These are phyloP conservation scores for Knipowitschia caucasica DNA, from an alignment of 2,797 vertebrate genomes.

Conservation along the genomic window DNA sequence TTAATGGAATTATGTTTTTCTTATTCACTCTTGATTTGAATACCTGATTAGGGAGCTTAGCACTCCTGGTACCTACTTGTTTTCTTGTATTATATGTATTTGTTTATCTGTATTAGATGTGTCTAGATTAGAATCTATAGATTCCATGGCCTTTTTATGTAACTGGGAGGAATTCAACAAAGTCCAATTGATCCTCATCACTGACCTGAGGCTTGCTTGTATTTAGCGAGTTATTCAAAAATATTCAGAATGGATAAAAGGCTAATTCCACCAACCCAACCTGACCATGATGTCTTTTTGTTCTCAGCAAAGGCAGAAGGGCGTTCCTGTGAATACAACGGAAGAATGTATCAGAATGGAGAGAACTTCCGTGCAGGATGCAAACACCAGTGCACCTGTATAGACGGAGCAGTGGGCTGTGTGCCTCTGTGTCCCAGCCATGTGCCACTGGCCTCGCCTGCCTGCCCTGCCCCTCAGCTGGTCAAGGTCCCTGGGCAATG, in stretches of 20 bases:
- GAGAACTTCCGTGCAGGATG: slow-evolving; percentile 81
- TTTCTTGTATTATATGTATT: no score
- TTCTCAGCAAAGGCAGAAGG: slow-evolving; percentile 77
- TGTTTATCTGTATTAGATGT: no score
- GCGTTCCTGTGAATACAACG: slow-evolving; percentile 80
- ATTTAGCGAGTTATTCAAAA: neutral
- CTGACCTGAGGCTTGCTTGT: neutral
- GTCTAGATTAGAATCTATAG: no score
- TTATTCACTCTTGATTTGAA: no score
- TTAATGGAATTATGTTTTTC: no score
- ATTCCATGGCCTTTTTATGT: neutral
- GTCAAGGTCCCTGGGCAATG: slow-evolving; percentile 80
- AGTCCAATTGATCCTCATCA: neutral
- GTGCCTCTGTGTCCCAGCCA: slow-evolving; percentile 77
- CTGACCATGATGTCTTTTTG: neutral
- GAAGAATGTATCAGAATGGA: slow-evolving; percentile 80
- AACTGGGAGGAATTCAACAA: neutral
- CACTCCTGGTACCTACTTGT: no score
- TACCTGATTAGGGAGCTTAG: no score
- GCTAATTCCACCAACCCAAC: neutral
- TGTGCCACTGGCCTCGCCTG: slow-evolving; percentile 67
- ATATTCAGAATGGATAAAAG: neutral
- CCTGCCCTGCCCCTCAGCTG: slow-evolving; percentile 74
- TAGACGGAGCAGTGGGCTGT: slow-evolving; percentile 83
- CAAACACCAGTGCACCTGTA: slow-evolving; percentile 84